Evolutionary conservation across 1,140 invertebrate species (phyloP).

Genomic region (Trichonephila inaurata): DNA sequence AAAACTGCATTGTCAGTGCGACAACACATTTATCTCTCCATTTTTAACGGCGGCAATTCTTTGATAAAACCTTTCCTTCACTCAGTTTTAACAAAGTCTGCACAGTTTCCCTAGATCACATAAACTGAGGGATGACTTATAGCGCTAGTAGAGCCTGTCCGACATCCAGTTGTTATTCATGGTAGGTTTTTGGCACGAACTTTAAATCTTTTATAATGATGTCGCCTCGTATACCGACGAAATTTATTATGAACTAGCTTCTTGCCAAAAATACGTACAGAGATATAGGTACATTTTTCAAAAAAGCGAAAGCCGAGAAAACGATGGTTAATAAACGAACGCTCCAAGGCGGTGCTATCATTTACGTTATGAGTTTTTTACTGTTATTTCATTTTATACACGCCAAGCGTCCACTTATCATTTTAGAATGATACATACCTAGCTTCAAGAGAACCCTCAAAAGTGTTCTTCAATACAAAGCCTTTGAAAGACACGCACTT

Average conservation of each 20-base stretch:
- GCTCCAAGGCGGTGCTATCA: constrained; percentile 40
- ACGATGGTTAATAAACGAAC: constrained; percentile 56
- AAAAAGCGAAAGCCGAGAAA: constrained; percentile 35
- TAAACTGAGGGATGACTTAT: constrained; percentile 29
- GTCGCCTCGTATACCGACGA: not conserved
- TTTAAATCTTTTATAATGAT: constrained; percentile 69
- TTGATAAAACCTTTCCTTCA: not conserved
- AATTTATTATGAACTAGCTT: constrained; percentile 21
- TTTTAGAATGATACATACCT: constrained; percentile 39
- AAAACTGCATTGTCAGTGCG: not conserved
- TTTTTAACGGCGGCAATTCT: not conserved
- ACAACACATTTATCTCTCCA: not conserved
- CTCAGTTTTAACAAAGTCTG: constrained; percentile 18
- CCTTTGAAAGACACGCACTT: not conserved
- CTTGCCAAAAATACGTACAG: constrained; percentile 45
- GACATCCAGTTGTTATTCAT: constrained; percentile 58
- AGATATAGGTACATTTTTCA: constrained; percentile 62
- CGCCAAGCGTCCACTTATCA: constrained; percentile 25
- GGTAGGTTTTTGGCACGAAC: constrained; percentile 54
- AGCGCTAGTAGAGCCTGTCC: not conserved
- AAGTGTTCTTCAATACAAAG: constrained; percentile 35
- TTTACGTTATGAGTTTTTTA: constrained; percentile 28
- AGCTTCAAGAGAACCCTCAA: not conserved
- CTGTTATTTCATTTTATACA: constrained; percentile 48
- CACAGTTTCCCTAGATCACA: not conserved